Base-by-base conservation (phyloP, 2,888 invertebrate species). In the Argyra leucocephala region DNA sequence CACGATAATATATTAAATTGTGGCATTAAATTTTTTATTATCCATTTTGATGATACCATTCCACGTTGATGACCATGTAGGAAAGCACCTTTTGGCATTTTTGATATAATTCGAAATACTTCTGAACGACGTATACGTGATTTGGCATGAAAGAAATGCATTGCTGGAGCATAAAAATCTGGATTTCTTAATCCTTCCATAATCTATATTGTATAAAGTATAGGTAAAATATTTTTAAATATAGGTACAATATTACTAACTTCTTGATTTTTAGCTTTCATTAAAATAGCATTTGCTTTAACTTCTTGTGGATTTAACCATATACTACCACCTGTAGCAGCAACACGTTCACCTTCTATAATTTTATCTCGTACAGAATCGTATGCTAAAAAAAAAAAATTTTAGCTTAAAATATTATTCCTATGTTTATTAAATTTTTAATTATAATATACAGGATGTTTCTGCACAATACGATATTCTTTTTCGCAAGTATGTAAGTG, bases 21-120 rank as follows among this genome's bases (percentile, higher is more conserved):
- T 64, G 82, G 82, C 0, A 84, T 85, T 26, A 85, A 71, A 69
- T 85, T 83, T 6, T 77, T 72, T 18, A 83, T 79, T 10, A 85
- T 71, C 74, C 80, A 85, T 57, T 83, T 81, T 1, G 79, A 75
- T 1, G 83, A 83, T n/a, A 80, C 83, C 62, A 82, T 79, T 0
- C 83, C 83, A 1, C 82, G 80, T 66, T 84, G 80, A 72, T 86
- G 86, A 0, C 81, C 81, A 70, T 86, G 86, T 3, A 86, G 74
- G 1, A 83, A 81, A 0, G 81, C 83, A 0, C 85, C 88, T 66
- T 80, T 88, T 0, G 88, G 88, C 76, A 88, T 78, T 69, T 78
- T 78, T 64, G 81, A 79, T 48, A 88, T 83, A 2, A 86, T 79
- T 64, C 83, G 75, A 71, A 83, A 87, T 0, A 87, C 83, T 64